Percentiles rank a stretch among this genome's conserved stretches.
Evolutionary conservation across 2,113 vertebrate species (phyloP).

Genomic region (Tragelaphus imberbis): DNA sequence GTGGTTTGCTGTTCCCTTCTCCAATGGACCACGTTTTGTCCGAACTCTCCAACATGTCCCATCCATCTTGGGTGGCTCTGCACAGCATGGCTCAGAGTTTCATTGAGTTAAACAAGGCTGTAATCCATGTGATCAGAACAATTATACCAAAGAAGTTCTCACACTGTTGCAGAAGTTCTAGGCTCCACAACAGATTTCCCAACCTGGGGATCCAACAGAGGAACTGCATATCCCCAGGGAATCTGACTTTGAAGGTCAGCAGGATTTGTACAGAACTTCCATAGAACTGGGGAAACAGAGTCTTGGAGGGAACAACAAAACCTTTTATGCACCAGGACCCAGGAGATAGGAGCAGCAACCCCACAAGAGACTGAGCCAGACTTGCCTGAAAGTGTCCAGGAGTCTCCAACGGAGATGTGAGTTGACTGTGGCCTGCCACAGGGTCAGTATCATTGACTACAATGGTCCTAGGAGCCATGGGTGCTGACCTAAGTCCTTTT

Average conservation of each 20-base stretch:
- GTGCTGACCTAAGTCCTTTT: not conserved
- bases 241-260: not conserved
- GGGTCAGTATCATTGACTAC: not conserved
- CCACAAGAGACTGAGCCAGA: not conserved
- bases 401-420: not conserved
- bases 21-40: not conserved
- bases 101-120: not conserved
- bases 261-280: not conserved
- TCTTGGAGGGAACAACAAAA: not conserved
- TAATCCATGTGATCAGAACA: not conserved
- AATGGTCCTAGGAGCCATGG: not conserved
- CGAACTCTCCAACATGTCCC: not conserved
- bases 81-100: not conserved
- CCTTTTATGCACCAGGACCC: not conserved
- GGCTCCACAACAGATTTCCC: not conserved
- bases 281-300: not conserved
- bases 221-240: not conserved
- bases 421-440: not conserved
- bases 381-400: not conserved
- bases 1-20: not conserved
- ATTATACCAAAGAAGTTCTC: not conserved
- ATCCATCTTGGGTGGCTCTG: not conserved
- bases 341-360: not conserved
- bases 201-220: not conserved
- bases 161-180: not conserved